A percentile compares a stretch with the other conserved stretches of the same genome.
These are phyloP conservation scores for Eueremaeus valkanovi DNA, from an alignment of 2,888 invertebrate species.

Conservation along the genomic window DNA sequence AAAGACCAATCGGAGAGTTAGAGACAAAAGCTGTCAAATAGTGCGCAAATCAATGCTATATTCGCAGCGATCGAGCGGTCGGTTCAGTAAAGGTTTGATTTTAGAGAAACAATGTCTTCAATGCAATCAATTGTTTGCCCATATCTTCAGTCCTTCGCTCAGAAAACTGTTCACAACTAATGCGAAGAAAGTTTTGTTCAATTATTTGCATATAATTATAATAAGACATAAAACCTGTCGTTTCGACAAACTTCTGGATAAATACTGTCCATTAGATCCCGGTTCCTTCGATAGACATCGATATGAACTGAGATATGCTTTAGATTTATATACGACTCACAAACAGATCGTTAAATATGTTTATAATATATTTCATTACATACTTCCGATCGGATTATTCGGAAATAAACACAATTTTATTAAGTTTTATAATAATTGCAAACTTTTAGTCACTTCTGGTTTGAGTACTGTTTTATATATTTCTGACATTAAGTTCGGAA, in stretches of 20 bases:
- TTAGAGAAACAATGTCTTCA: background rate
- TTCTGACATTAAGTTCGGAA: background rate
- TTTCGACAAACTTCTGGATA: slow-evolving; percentile 9
- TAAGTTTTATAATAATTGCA: slow-evolving; percentile 12
- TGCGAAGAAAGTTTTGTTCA: background rate
- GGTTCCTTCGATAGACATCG: background rate
- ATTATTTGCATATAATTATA: background rate
- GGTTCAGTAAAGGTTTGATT: background rate
- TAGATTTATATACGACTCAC: background rate
- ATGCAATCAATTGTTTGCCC: background rate
- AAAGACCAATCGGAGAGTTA: background rate
- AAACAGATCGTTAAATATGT: slow-evolving; percentile 17
- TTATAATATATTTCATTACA: background rate
- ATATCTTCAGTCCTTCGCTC: background rate
- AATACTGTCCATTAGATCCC: slow-evolving; percentile 4
- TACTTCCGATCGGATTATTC: slow-evolving; percentile 35
- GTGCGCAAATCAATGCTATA: slow-evolving; percentile 19
- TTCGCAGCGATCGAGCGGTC: slow-evolving; percentile 14
- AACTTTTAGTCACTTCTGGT: slow-evolving; percentile 33
- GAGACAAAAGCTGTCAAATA: background rate
- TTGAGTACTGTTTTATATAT: background rate
- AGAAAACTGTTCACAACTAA: background rate
- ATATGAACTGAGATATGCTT: background rate
- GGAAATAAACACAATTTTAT: slow-evolving; percentile 14
- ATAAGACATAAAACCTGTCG: slow-evolving; percentile 13